Base-by-base conservation (phyloP, 1,140 invertebrate genomes). In the Neomicropteryx cornuta region DNA sequence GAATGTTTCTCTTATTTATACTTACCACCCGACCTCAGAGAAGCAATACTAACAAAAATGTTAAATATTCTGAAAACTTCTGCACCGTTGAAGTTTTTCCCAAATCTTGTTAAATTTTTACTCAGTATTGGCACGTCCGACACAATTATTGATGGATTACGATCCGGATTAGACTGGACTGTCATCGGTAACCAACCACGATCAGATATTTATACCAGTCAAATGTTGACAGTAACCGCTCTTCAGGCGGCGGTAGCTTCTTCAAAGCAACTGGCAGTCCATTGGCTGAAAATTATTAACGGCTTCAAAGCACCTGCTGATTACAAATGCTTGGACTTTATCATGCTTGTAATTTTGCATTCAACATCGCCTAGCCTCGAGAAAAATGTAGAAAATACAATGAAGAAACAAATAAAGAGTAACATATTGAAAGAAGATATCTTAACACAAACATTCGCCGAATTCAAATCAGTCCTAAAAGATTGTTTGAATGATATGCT, bases 41-140 rank as follows among this genome's bases (percentile, higher is more conserved):
- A 54, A 36, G 35, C 53, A 41, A 40, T 67, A 14, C 58, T 60
- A 44, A 55, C 55, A 29, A 56, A 61, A 48, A 58, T 61, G n/a
- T 49, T 68, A 22, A 51, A 51, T 23, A 57, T 64, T 22, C 43
- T 68, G 6, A 45, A 35, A 27, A 55, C 45, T 32, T 48, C 55
- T 28, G 47, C 60, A 10, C 58, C 61, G 37, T 60, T 53, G 30
- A 49, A 41, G 38, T 52, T 61, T 39, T 66, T 62, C 45, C 53
- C 64, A 5, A 63, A 59, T 50, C 59, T 67, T 52, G 48, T 68
- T 0, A 64, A 62, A 43, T 66, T 67, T 38, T 47, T 68, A 11
- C 43, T 68, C 8, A 51, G 58, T 11, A 52, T 55, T 23, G 42
- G 48, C 4, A 43, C 50, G 21, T 51, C 33, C 41, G 53, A 65